Conservation (phyloP, 53 echinoderm and acorn worm genomes). For the Holothuria scabra region DNA sequence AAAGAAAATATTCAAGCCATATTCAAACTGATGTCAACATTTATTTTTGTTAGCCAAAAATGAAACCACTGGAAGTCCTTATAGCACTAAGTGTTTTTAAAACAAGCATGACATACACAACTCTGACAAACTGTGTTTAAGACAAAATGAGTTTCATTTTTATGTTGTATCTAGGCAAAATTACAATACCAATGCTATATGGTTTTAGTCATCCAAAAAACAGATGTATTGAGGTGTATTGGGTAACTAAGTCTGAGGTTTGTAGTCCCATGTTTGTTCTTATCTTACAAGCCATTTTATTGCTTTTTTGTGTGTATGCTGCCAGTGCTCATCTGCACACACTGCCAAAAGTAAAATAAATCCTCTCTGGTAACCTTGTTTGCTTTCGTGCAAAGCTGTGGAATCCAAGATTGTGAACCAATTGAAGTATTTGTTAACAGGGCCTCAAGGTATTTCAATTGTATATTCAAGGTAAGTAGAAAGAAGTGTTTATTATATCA, state of each 20-base stretch:
- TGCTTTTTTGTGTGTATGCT: conserved; percentile 26
- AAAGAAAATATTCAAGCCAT: no score
- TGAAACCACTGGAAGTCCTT: no score
- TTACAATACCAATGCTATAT: no score
- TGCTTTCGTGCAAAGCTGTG: conserved; percentile 36
- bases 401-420: conserved; percentile 23
- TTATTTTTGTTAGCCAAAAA: no score
- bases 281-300: conserved; percentile 24
- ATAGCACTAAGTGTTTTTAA: no score
- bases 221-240: neutral
- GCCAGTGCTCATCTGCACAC: conserved; percentile 13
- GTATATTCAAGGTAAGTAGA: conserved; percentile 19
- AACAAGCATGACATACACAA: no score
- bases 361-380: neutral
- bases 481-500: conserved; percentile 27
- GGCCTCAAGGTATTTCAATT: conserved; percentile 35
- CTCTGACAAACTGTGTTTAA: no score
- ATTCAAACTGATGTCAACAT: no score
- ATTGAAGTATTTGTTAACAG: conserved; percentile 38
- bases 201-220: no score
- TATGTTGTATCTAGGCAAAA: no score
- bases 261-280: neutral
- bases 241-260: neutral
- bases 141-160: no score
- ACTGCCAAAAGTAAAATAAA: conserved; percentile 30